Percentiles rank a stretch among this genome's conserved stretches.
Conservation (phyloP, 2,797 vertebrate genomes). For the Platyrinchus mystaceus region DNA sequence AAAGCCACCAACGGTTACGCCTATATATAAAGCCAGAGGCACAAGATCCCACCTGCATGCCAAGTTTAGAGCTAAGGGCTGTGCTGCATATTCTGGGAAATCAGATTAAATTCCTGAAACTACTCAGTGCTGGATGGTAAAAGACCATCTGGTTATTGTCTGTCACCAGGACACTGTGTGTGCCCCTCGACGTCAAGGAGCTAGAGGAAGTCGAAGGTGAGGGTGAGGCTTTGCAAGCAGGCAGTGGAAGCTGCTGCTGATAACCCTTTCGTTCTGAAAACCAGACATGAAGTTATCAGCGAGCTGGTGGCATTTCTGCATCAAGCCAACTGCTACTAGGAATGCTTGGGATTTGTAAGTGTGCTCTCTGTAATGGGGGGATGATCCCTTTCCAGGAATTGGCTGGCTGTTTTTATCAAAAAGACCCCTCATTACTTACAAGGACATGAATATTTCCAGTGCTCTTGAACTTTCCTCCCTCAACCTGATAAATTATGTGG, state of each 20-base stretch:
- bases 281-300: neutral
- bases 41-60: neutral
- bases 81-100: constrained; percentile 43
- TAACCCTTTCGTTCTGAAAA: neutral
- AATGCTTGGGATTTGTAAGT: neutral
- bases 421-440: neutral
- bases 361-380: rapidly evolving
- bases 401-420: neutral
- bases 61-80: constrained; percentile 16
- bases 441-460: neutral
- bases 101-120: constrained; percentile 46
- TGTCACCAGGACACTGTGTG: neutral
- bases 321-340: neutral
- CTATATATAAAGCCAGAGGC: constrained; percentile 43
- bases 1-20: neutral
- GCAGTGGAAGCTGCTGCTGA: constrained; percentile 18
- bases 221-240: constrained; percentile 34
- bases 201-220: constrained; percentile 15
- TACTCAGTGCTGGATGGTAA: neutral
- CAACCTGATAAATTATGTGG: neutral
- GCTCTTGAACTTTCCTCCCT: neutral
- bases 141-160: constrained; percentile 54
- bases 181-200: neutral
- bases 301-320: neutral
- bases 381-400: constrained; percentile 11